Evolutionary conservation across 1,140 invertebrate genomes (phyloP).

Genomic region (Melanaphis sacchari): DNA sequence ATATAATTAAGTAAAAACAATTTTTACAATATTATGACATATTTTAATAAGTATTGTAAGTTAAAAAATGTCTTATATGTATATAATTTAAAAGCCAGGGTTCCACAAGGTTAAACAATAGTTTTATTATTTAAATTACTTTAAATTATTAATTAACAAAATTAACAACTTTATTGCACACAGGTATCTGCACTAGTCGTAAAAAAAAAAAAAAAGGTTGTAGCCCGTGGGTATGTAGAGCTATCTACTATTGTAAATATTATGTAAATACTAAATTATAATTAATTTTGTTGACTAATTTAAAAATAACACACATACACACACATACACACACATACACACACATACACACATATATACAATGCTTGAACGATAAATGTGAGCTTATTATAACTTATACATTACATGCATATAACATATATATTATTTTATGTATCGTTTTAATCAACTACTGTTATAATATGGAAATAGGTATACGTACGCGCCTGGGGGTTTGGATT

Average conservation of each 20-base stretch:
- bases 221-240: not conserved
- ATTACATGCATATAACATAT: not conserved
- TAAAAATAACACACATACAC: not conserved
- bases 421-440: not conserved
- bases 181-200: not conserved
- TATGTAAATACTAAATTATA: conserved; percentile 13
- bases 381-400: not conserved
- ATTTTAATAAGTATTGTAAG: no score
- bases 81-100: no score
- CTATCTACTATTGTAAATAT: conserved; percentile 35
- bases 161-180: conserved; percentile 17
- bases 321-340: no score
- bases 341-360: no score
- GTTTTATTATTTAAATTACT: conserved; percentile 22
- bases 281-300: conserved; percentile 30
- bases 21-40: not conserved
- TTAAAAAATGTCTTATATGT: not conserved
- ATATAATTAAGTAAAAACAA: not conserved
- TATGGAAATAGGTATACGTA: conserved; percentile 15
- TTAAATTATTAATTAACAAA: conserved; percentile 33
- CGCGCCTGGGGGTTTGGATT: not conserved
- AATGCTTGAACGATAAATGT: conserved; percentile 6
- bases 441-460: not conserved
- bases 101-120: not conserved
- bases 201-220: conserved; percentile 21